A percentile compares a stretch with the other conserved stretches of the same genome.
These are phyloP conservation scores for Loriculus beryllinus DNA, from an alignment of 2,797 vertebrate species.

Conservation along the genomic window DNA sequence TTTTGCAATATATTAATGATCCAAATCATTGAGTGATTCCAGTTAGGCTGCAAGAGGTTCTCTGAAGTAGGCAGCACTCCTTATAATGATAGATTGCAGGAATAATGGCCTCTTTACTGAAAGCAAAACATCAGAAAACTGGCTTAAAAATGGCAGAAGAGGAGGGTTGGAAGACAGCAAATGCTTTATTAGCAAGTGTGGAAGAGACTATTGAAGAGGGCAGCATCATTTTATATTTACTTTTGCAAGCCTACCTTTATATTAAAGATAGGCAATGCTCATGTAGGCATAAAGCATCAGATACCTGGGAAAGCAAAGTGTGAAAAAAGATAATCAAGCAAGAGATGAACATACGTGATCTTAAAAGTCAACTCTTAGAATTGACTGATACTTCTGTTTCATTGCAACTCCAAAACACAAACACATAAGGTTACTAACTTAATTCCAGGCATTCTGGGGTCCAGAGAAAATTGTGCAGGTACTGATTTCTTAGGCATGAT, in stretches of 20 bases:
- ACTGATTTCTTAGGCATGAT: background rate
- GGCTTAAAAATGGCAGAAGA: slow-evolving; percentile 30
- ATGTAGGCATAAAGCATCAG: background rate
- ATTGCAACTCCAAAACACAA: background rate
- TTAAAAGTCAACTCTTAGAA: background rate
- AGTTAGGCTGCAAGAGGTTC: slow-evolving; percentile 38
- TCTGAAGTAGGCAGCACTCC: slow-evolving; percentile 49
- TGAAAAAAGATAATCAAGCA: background rate
- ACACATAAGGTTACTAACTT: background rate
- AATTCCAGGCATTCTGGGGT: background rate
- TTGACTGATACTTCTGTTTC: background rate
- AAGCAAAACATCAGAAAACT: slow-evolving; percentile 41
- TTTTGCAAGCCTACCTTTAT: background rate
- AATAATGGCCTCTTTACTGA: slow-evolving; percentile 32
- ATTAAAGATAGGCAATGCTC: background rate
- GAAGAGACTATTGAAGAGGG: background rate
- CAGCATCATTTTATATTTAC: background rate
- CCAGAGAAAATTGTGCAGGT: background rate
- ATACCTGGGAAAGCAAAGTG: background rate
- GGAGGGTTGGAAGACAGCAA: background rate
- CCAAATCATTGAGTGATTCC: slow-evolving; percentile 43
- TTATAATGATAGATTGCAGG: slow-evolving; percentile 52
- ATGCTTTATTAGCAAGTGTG: background rate
- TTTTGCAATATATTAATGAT: slow-evolving; percentile 67
- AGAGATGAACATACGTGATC: background rate